These are phyloP conservation scores for Neodontobutis hainanensis DNA, from an alignment of 2,113 vertebrate species.

Conservation along the genomic window DNA sequence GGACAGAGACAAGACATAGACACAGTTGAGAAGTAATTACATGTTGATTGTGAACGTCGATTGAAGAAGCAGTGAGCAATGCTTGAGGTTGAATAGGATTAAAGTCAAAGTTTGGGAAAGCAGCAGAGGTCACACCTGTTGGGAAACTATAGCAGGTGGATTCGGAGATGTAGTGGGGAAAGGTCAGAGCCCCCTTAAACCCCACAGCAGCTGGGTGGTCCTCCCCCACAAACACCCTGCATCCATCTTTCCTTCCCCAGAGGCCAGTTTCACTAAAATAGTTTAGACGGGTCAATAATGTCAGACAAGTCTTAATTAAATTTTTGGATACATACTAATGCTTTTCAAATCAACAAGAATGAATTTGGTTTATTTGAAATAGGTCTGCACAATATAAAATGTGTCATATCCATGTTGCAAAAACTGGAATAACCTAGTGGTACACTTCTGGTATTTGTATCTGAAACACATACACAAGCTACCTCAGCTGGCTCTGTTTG, in stretches of 20 bases:
- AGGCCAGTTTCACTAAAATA: neutral
- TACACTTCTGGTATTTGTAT: too few species aligned
- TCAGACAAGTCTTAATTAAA: neutral
- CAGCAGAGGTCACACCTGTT: conserved; percentile 57
- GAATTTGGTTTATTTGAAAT: neutral
- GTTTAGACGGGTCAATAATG: neutral
- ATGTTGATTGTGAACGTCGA: conserved; percentile 9
- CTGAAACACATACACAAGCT: too few species aligned
- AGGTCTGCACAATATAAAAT: too few species aligned
- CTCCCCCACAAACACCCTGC: neutral
- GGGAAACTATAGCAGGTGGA: conserved; percentile 58
- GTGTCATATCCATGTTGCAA: too few species aligned
- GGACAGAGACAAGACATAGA: conserved; percentile 10
- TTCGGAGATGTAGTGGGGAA: neutral
- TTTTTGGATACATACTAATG: neutral
- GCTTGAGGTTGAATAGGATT: conserved; percentile 15
- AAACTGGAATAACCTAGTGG: too few species aligned
- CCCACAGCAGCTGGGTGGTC: conserved; percentile 59
- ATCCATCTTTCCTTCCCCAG: neutral
- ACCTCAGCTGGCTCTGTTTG: too few species aligned
- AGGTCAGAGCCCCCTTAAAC: conserved; percentile 32
- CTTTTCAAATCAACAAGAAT: neutral
- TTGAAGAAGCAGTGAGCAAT: neutral
- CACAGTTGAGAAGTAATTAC: conserved; percentile 11
- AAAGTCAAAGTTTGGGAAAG: neutral